A percentile compares a stretch with the other conserved stretches of the same genome.
Evolutionary conservation across 2,113 vertebrate genomes (phyloP).

Genomic region (Laticauda colubrina): DNA sequence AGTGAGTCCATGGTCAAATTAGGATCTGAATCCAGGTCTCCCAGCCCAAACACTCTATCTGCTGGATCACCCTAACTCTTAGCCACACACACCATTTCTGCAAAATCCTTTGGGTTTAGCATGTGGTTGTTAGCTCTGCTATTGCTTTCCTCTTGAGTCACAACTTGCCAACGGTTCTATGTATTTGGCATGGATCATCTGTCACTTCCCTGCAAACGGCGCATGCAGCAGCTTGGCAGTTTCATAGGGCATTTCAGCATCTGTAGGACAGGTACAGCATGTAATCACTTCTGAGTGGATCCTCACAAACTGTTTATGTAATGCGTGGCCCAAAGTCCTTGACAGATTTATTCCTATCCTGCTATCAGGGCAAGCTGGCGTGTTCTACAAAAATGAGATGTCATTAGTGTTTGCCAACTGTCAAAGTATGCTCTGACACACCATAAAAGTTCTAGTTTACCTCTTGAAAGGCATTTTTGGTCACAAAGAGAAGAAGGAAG

Average conservation of each 20-base stretch:
- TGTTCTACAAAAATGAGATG: slow-evolving; percentile 32
- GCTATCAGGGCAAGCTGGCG: slow-evolving; percentile 14
- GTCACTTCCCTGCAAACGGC: slow-evolving; percentile 8
- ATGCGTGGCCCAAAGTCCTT: slow-evolving; percentile 17
- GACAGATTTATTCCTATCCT: slow-evolving; percentile 17
- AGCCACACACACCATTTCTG: slow-evolving; percentile 5
- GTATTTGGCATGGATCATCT: slow-evolving; percentile 22
- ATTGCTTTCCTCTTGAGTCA: slow-evolving; percentile 19
- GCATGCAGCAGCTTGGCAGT: slow-evolving; percentile 22
- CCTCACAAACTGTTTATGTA: slow-evolving; percentile 21
- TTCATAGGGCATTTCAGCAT: slow-evolving; percentile 12
- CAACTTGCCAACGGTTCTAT: not conserved
- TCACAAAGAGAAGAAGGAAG: slow-evolving; percentile 1
- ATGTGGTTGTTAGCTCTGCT: slow-evolving; percentile 14
- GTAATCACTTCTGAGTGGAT: slow-evolving; percentile 11
- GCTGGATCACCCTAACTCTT: slow-evolving; percentile 10
- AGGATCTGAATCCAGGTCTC: slow-evolving; percentile 21
- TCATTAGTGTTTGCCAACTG: slow-evolving; percentile 27
- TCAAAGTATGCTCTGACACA: slow-evolving; percentile 20
- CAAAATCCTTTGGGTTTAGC: slow-evolving; percentile 11
- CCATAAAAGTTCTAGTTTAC: slow-evolving; percentile 29
- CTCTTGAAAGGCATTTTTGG: slow-evolving; percentile 21
- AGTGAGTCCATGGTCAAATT: slow-evolving; percentile 21
- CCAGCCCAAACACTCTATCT: slow-evolving; percentile 13
- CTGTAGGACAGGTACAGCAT: slow-evolving; percentile 25